These are phyloP conservation scores for Nematostella vectensis DNA, from an alignment of 92 coral and sea anemone genomes.

Conservation along the genomic window DNA sequence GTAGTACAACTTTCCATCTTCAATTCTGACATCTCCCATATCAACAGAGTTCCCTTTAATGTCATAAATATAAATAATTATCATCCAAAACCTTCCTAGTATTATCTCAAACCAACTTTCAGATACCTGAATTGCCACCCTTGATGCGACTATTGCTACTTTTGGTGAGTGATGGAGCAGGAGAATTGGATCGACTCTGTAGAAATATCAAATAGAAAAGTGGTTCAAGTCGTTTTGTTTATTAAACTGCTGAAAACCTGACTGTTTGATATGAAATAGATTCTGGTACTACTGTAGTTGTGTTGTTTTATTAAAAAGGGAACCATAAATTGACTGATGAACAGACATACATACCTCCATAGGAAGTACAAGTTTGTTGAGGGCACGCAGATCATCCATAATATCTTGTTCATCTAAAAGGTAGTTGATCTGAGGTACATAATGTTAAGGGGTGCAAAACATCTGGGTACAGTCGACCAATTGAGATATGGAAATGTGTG, in stretches of 20 bases:
- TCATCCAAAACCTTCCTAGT: too few relatives aligned
- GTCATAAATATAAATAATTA: too few relatives aligned
- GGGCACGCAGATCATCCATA: constrained; percentile 76
- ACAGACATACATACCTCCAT: constrained; percentile 58
- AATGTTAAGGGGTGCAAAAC: constrained; percentile 74
- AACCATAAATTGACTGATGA: too few relatives aligned
- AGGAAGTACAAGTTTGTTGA: constrained; percentile 67
- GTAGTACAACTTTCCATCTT: constrained; percentile 91
- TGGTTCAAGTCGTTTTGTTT: not conserved
- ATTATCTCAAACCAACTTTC: too few relatives aligned
- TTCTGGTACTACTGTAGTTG: too few relatives aligned
- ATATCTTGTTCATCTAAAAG: constrained; percentile 89
- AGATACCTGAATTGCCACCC: constrained; percentile 37
- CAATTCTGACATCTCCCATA: constrained; percentile 65
- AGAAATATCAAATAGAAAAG: constrained; percentile 1
- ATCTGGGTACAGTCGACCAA: too few relatives aligned
- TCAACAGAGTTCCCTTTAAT: too few relatives aligned
- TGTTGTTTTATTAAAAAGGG: too few relatives aligned
- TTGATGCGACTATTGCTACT: constrained; percentile 42
- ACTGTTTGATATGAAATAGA: too few relatives aligned
- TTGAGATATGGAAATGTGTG: too few relatives aligned
- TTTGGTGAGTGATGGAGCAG: constrained; percentile 49
- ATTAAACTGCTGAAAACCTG: too few relatives aligned
- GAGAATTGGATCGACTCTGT: constrained; percentile 30
- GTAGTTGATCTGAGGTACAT: constrained; percentile 84